Evolutionary conservation across 2,797 vertebrate genomes (phyloP), one percentile per base, ranked within the genome.

Genomic region (Oryzias sinensis): DNA sequence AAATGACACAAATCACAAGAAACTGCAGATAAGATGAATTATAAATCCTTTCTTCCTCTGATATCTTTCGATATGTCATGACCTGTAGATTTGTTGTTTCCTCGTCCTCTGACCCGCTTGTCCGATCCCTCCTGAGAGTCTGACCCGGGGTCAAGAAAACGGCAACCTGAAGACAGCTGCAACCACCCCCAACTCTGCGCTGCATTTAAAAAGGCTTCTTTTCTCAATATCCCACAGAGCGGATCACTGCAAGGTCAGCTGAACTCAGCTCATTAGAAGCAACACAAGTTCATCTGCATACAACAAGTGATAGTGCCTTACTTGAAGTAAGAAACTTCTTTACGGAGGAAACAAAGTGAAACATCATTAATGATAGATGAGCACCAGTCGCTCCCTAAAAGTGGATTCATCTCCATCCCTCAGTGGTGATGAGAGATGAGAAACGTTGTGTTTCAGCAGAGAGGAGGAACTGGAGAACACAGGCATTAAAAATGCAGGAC

Each of bases 401-500:
- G 69, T 58, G 56, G 70, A 71, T 62, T 43, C 24, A 54, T 55
- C 45, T 66, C 56, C 18, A 65, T 42, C 59, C 59, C 49, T 52
- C 43, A 33, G 25, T 46, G 24, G 18, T 44, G 46, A 59, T 15
- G 25, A 8, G n/a, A 52, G 60, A 18, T 18, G 18, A 78, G 61
- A 65, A 80, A 80, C 49, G 46, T 61, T 67, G 57, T 29, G 48
- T 65, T 68, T 81, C 44, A 77, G 69, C 71, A 59, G 74, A 76
- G 65, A 62, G 61, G 61, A 20, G 25, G 50, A 70, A 60, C 15
- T 40, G 44, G 15, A 59, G 47, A 67, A 49, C 72, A 57, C 22
- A 22, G 60, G 63, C 74, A 82, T 85, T 81, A 88, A 86, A 81
- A 77, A 85, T 85, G 74, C 9, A 83, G 80, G 2, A 41, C 33